Percentiles rank a stretch among this genome's conserved stretches.
These are phyloP conservation scores for Tetramorium alpestre DNA, from an alignment of 1,140 invertebrate species.

Conservation along the genomic window DNA sequence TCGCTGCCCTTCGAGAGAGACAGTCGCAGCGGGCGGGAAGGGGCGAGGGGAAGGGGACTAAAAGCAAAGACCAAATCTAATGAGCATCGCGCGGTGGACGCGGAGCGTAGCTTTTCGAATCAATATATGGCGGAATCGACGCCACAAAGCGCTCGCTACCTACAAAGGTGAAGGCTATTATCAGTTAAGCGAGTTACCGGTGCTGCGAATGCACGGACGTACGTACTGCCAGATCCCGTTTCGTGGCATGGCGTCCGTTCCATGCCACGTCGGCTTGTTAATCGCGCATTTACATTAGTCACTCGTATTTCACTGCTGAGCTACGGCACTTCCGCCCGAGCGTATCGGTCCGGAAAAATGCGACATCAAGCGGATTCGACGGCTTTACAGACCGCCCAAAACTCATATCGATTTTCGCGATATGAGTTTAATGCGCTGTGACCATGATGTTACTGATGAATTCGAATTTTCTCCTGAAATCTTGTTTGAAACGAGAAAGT, in stretches of 20 bases:
- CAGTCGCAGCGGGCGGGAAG: background rate
- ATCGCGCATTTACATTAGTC: constrained; percentile 57
- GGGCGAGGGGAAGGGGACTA: background rate
- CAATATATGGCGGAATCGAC: constrained; percentile 22
- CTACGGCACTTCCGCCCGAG: background rate
- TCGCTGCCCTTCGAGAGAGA: constrained; percentile 8
- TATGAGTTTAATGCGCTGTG: constrained; percentile 8
- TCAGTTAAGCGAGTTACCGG: constrained; percentile 61
- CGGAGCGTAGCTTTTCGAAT: constrained; percentile 42
- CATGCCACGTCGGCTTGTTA: background rate
- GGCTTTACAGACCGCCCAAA: background rate
- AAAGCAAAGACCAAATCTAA: constrained; percentile 56
- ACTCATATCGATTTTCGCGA: constrained; percentile 3
- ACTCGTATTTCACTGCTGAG: constrained; percentile 18
- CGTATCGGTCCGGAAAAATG: constrained; percentile 22
- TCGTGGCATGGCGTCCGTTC: background rate
- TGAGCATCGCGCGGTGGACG: constrained; percentile 33
- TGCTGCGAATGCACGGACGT: constrained; percentile 5
- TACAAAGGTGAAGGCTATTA: constrained; percentile 63
- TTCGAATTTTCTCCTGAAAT: constrained; percentile 8
- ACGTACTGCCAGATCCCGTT: constrained; percentile 5
- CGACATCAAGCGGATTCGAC: background rate
- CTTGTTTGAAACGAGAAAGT: background rate
- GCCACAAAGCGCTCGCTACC: constrained; percentile 17
- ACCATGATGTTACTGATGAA: constrained; percentile 5